phyloP scores from a whole-genome alignment of 2,113 vertebrate species.

The Macrotis lagotis region DNA sequence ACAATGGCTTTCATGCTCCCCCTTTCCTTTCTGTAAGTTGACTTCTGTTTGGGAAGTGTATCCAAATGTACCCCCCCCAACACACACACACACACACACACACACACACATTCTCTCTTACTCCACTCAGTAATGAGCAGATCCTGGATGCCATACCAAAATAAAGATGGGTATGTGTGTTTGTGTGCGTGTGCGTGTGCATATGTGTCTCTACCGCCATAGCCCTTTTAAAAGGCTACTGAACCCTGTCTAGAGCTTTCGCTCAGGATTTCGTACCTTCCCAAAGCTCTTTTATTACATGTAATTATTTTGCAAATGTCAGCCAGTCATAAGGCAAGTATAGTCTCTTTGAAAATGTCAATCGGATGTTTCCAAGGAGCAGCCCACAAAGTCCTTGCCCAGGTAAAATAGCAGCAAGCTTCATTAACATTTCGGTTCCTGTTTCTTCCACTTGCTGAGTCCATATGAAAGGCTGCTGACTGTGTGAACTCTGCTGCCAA shows the following conservation, averaged over 20 bases:
- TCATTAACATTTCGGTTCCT: conserved; percentile 33
- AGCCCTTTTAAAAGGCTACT: too few relatives aligned
- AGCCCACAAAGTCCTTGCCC: conserved; percentile 2
- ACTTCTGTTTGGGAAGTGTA: too few relatives aligned
- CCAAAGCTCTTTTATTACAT: conserved; percentile 38
- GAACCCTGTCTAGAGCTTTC: not conserved
- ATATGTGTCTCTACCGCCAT: too few relatives aligned
- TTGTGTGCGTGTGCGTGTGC: too few relatives aligned
- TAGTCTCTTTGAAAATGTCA: conserved; percentile 48
- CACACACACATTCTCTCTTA: not conserved
- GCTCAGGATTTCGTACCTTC: not conserved
- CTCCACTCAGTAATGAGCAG: not conserved
- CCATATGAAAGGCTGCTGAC: not conserved
- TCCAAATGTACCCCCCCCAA: not conserved
- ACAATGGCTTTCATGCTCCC: not conserved
- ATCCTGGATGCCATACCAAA: not conserved
- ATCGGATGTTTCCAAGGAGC: conserved; percentile 55
- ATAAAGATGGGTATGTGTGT: too few relatives aligned
- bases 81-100: not conserved
- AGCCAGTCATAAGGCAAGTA: conserved; percentile 4
- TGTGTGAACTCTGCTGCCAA: not conserved
- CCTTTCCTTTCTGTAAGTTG: not conserved
- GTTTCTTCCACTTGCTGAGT: not conserved
- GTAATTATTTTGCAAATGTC: conserved; percentile 52
- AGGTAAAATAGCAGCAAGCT: not conserved